These are phyloP conservation scores for Delphinapterus leucas DNA, from an alignment of 2,113 vertebrate genomes.

Conservation along the genomic window DNA sequence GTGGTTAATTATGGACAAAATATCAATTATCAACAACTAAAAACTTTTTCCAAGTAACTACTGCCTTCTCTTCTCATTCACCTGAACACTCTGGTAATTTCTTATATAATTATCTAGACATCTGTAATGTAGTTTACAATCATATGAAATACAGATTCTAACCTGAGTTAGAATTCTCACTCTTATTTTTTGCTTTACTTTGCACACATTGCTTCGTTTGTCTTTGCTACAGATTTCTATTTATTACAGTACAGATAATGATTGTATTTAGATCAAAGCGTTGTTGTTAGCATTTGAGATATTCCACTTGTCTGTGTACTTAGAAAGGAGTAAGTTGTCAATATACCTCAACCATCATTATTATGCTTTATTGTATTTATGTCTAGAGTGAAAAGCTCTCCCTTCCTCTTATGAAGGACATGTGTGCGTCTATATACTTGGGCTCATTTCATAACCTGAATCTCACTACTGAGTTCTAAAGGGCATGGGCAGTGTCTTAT, in stretches of 20 bases:
- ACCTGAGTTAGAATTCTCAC: neutral
- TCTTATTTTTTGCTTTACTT: neutral
- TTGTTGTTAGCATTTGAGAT: neutral
- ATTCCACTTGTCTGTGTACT: neutral
- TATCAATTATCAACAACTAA: neutral
- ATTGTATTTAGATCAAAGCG: neutral
- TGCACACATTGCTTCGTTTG: neutral
- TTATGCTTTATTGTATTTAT: neutral
- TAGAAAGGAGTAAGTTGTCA: neutral
- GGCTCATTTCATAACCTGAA: neutral
- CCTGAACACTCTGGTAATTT: neutral
- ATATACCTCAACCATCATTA: neutral
- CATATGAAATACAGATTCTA: neutral
- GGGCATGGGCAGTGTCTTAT: neutral
- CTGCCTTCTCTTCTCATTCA: neutral
- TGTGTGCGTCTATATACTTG: neutral
- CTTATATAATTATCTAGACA: neutral
- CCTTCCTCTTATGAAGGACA: neutral
- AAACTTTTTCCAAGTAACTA: neutral
- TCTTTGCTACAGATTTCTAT: neutral
- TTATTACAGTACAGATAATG: neutral
- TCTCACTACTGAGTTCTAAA: neutral
- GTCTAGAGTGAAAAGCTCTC: neutral
- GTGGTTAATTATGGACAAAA: neutral
- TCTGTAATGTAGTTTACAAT: neutral